These are phyloP conservation scores for Indicator indicator DNA, from an alignment of 2,113 vertebrate species.

Conservation along the genomic window DNA sequence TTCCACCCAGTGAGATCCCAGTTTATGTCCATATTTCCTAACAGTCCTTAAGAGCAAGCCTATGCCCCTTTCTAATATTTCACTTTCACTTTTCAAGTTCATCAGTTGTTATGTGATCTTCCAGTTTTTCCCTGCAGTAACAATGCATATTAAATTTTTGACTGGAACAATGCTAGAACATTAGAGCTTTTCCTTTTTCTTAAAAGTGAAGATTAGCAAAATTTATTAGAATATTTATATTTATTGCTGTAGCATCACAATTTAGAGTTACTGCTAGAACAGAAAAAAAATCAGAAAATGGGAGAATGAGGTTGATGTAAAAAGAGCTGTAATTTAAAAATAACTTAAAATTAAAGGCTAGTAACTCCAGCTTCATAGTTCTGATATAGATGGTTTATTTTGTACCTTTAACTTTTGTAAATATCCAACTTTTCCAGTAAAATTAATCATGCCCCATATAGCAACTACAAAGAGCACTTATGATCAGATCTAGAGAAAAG, in stretches of 20 bases:
- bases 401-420: not conserved
- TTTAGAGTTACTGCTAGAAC: not conserved
- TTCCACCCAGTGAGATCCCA: not conserved
- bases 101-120: not conserved
- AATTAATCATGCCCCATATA: not conserved
- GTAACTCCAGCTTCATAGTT: not conserved
- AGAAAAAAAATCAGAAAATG: not conserved
- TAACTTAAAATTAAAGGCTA: not conserved
- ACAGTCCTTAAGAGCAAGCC: not conserved
- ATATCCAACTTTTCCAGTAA: not conserved
- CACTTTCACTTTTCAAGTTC: not conserved
- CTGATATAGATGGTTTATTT: not conserved
- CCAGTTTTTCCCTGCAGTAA: not conserved
- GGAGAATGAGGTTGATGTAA: not conserved
- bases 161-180: not conserved
- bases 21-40: not conserved
- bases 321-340: not conserved
- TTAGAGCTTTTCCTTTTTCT: not conserved
- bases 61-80: accelerated
- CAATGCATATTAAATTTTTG: not conserved
- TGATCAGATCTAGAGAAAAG: not conserved
- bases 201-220: not conserved
- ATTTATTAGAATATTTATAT: not conserved
- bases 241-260: not conserved
- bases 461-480: not conserved